Evolutionary conservation across 2,113 vertebrate species (phyloP), one percentile per base, ranked within the genome.

Genomic region (Oplegnathus fasciatus): DNA sequence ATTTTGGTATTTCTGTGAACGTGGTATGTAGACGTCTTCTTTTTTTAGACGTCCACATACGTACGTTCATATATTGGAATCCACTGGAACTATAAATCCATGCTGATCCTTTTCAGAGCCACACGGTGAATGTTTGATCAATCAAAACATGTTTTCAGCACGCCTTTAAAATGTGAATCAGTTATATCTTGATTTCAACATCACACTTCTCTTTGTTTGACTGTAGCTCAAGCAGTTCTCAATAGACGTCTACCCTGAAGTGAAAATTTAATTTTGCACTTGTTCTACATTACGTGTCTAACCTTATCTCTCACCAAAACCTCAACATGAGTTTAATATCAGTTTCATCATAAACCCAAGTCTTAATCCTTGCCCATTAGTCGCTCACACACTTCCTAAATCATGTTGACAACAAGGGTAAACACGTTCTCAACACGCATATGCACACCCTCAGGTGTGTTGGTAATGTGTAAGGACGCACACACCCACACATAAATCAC

Each of bases 371-470:
- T 9, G 4, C 37, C 62, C 44, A 32, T 77, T 34, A 61, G 48
- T 78, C 48, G 44, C 28, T 64, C 48, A 69, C 61, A 69, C 57
- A 72, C 37, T 58, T 76, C 80, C 82, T 81, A 66, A 75, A 81
- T 78, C 71, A 48, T 42, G 61, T 72, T 4, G 70, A 75, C 66
- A 68, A 54, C 30, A 6, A 50, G 60, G 9, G 69, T 72, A 86
- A 80, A 70, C 83, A 72, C n/a, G 5, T 64, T 55, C 30, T 9
- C 57, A 6, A 14, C 60, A 40, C 70, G 82, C 67, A 76, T 30
- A 57, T 84, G 81, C 64, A 60, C 42, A 60, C 28, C 87, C 78
- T 88, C 84, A 30, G 58, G 74, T 80, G 71, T 80, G 85, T 48
- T 48, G 73, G 48, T 74, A 65, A 70, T 14, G 40, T 76, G 52